phyloP scores from a whole-genome alignment of 2,113 vertebrate genomes.

The Ammospiza nelsoni region DNA sequence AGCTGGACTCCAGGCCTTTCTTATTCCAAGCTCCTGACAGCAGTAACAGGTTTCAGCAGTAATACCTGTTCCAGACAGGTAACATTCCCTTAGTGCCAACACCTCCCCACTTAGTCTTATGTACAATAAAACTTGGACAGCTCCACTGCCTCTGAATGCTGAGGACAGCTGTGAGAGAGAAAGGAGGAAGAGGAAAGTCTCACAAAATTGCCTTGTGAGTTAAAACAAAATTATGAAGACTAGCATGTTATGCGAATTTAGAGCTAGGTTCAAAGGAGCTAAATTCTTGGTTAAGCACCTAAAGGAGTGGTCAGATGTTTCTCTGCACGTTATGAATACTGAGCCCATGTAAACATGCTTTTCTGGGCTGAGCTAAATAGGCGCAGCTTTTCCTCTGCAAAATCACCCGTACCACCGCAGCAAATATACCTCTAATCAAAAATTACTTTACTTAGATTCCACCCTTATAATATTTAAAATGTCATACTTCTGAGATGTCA shows the following conservation, averaged over 20 bases:
- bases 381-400: neutral
- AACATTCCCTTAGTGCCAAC: neutral
- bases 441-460: neutral
- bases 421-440: neutral
- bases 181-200: neutral
- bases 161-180: neutral
- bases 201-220: neutral
- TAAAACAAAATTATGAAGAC: neutral
- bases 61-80: neutral
- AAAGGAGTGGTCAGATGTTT: neutral
- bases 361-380: neutral
- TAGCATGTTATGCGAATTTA: neutral
- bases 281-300: neutral
- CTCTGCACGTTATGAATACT: neutral
- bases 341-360: neutral
- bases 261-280: neutral
- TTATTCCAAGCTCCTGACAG: neutral
- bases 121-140: neutral
- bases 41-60: neutral
- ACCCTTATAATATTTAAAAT: neutral
- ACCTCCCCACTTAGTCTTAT: neutral
- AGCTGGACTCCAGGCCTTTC: neutral
- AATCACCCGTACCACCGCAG: neutral
- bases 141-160: neutral
- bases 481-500: neutral